phyloP scores from a whole-genome alignment of 2,797 vertebrate species.

The Gorsachius magnificus region DNA sequence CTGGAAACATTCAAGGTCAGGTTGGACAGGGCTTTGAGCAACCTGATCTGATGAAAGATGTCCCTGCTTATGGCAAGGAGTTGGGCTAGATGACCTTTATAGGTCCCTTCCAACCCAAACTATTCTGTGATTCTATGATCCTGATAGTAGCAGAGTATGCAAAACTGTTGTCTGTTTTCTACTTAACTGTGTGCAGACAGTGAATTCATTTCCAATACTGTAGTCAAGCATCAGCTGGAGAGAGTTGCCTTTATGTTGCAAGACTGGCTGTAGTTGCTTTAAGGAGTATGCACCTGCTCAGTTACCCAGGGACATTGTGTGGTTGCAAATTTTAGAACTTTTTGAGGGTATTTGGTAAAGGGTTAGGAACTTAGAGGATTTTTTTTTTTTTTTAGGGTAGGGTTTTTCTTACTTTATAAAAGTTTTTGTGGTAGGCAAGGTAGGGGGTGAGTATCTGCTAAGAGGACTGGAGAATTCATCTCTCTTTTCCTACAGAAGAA shows the following conservation, averaged over 20 bases:
- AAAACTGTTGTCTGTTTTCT: neutral
- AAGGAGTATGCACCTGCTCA: too few relatives aligned
- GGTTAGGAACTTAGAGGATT: neutral
- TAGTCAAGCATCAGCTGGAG: neutral
- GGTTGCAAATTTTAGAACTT: neutral
- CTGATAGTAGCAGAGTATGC: neutral
- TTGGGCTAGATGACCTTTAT: too few relatives aligned
- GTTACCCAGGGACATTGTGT: neutral
- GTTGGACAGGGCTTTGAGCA: too few relatives aligned
- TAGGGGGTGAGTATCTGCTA: neutral
- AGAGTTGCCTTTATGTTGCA: neutral
- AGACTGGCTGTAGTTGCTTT: neutral
- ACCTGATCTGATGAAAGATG: too few relatives aligned
- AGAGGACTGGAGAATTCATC: neutral
- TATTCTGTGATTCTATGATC: too few relatives aligned
- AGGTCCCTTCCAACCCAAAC: too few relatives aligned
- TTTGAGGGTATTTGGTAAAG: neutral
- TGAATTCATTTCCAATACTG: neutral
- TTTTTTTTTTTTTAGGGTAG: too few relatives aligned
- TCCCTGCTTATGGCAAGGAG: too few relatives aligned
- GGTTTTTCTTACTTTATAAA: fast-evolving
- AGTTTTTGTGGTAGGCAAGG: neutral
- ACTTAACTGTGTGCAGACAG: neutral
- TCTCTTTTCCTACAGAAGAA: neutral
- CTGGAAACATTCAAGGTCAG: too few relatives aligned